A percentile compares a stretch with the other conserved stretches of the same genome.
These are phyloP conservation scores for Sebastes matsubarae DNA, from an alignment of 2,797 vertebrate species.

Conservation along the genomic window DNA sequence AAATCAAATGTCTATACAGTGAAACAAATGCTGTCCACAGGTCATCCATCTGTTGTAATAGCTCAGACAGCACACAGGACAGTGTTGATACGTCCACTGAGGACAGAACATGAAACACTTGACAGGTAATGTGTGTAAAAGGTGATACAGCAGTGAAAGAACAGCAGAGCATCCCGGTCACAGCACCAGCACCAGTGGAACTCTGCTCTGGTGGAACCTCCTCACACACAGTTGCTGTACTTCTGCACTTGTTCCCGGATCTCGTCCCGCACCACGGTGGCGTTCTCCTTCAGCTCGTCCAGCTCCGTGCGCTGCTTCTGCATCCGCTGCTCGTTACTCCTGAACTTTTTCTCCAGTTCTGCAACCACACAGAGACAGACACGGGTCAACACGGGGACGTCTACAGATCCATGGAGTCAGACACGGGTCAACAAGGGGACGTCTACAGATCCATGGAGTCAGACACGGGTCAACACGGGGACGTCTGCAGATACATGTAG, in stretches of 20 bases:
- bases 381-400: not conserved
- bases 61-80: slow-evolving; percentile 21
- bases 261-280: slow-evolving; percentile 71
- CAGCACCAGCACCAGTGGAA: not conserved
- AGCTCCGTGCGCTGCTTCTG: slow-evolving; percentile 77
- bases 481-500: too few species aligned
- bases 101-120: slow-evolving; percentile 33
- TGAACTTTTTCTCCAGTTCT: slow-evolving; percentile 86
- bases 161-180: slow-evolving; percentile 30
- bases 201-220: not conserved
- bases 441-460: too few species aligned
- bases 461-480: too few species aligned
- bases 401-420: too few species aligned
- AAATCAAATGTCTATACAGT: slow-evolving; percentile 20
- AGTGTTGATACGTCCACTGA: slow-evolving; percentile 25
- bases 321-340: slow-evolving; percentile 82
- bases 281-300: slow-evolving; percentile 78
- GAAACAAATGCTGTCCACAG: slow-evolving; percentile 23
- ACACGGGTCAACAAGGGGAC: too few species aligned
- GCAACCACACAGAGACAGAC: not conserved
- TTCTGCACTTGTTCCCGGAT: slow-evolving; percentile 74
- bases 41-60: slow-evolving; percentile 34
- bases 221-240: slow-evolving; percentile 80
- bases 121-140: slow-evolving; percentile 48
- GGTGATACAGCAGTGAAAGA: slow-evolving; percentile 13